Base-by-base conservation (phyloP, 2,888 invertebrate species). In the Drosophila prolongata region DNA sequence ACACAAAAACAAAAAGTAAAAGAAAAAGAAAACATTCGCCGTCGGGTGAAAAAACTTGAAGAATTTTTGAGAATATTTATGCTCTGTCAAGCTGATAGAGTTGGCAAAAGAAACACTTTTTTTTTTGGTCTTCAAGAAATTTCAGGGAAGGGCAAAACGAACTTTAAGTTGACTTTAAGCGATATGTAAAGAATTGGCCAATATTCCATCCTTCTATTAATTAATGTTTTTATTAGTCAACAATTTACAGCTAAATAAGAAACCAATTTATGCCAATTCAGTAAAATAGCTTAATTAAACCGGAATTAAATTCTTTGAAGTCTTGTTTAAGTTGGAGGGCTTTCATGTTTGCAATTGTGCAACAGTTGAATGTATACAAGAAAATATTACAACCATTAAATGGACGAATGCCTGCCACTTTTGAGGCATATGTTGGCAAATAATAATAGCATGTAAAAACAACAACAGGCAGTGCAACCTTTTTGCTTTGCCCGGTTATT, bases 401-500 rank as follows among this genome's bases (percentile, higher is more conserved):
- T 10, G 47, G 47, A 47, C 47, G 14, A 30, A 47, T 30, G 10
- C 47, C 46, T 47, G 46, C n/a, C 46, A 27, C 4, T 46, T 16
- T 42, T 42, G 16, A 42, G 8, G 6, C 8, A 6, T 24, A n/a
- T 44, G 13, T 8, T 24, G 1, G 27, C 46, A 46, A 46, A 46
- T 27, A n/a, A 27, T 8, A 14, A 14, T 14, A 11, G 4, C n/a
- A 16, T 10, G 9, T 19, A 19, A 19, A 43, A 19, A 19, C 19
- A 43, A 19, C 19, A 43, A 6, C 37, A 13, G 11, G 38, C 5
- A 14, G 9, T 9, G 9, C 40, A 40, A 40, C 40, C 40, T 14
- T 40, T 40, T 40, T 8, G 8, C 40, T 8, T 42, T 8, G 34
- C 34, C 16, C 11, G 11, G 43, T 56, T 74, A 64, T 69, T 58